A percentile compares a stretch with the other conserved stretches of the same genome.
Conservation (phyloP, 1,140 invertebrate genomes). For the Leptinotarsa defecta region DNA sequence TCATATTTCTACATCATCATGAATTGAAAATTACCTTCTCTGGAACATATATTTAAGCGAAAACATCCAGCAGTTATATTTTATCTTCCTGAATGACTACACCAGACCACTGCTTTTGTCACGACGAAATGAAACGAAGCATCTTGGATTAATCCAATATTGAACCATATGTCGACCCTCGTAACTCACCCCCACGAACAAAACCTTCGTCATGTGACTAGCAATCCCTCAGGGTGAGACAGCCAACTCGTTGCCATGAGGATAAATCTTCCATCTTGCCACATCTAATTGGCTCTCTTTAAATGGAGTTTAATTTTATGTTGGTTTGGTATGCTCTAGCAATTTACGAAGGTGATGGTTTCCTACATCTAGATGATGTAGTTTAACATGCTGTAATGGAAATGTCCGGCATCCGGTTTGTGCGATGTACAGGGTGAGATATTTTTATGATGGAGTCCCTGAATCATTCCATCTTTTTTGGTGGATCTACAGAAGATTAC, state of each 20-base stretch:
- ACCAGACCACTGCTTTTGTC: neutral
- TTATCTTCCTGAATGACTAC: too few species aligned
- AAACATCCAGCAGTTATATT: too few species aligned
- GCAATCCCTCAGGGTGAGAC: constrained; percentile 54
- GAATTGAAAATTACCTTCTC: too few species aligned
- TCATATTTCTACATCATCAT: too few species aligned
- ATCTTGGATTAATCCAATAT: neutral
- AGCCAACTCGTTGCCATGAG: constrained; percentile 53
- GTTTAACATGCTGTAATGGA: constrained; percentile 5
- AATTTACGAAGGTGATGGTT: constrained; percentile 45
- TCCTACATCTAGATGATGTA: constrained; percentile 11
- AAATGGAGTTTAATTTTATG: constrained; percentile 52
- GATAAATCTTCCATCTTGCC: constrained; percentile 55
- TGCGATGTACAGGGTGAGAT: too few species aligned
- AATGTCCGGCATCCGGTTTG: neutral
- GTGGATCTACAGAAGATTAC: too few species aligned
- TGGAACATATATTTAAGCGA: too few species aligned
- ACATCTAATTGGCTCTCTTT: constrained; percentile 54
- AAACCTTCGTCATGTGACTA: constrained; percentile 50
- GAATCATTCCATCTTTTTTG: too few species aligned
- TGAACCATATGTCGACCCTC: neutral
- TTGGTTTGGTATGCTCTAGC: constrained; percentile 46
- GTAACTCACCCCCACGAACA: constrained; percentile 26
- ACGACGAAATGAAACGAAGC: neutral
- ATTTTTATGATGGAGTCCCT: too few species aligned